Base-by-base conservation (phyloP, 1,140 invertebrate species). In the Asobara japonica region DNA sequence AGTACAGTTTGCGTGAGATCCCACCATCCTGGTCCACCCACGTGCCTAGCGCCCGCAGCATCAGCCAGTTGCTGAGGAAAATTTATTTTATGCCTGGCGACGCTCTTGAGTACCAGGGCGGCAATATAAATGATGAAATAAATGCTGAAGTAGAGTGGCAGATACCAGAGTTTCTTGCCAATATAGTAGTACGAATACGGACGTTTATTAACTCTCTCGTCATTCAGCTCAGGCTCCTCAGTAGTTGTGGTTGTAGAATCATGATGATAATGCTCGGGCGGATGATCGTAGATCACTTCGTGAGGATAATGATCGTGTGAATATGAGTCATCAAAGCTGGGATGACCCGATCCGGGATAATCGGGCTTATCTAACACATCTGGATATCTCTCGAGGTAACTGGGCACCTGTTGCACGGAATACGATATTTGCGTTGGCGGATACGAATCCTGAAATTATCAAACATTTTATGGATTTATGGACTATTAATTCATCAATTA, bases 71-170 rank as follows among this genome's bases (percentile, higher is more conserved):
- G 78, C 0, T 77, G 45, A 0, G 88, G 89, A 30, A 89, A 86
- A 61, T 85, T 83, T 48, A 92, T 89, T 86, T 95, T 95, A 80
- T 95, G 94, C 65, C 93, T 89, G 10, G 93, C 90, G 48, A 95
- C 91, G 6, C 93, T 93, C 81, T 94, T 94, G 1, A 95, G 86
- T 60, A 95, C 92, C 7, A 95, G 86, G 38, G 92, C 92, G 2
- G 91, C 91, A 1, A 95, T 91, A 76, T 95, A 95, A 70, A 94
- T 89, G 70, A 94, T 92, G 78, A 95, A 95, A 77, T 93, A 95
- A n/a, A 94, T 91, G 71, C 93, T 94, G 79, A 95, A 95, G 80
- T 95, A 95, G 11, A 95, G 80, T 0, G 94, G 94, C 48, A 95
- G 88, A 77, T 95, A 95, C 91, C 94, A 95, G 2, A 95, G 86